Percentiles rank a stretch among this genome's conserved stretches.
Evolutionary conservation across 2,113 vertebrate species (phyloP).

Genomic region (Speoplatyrhinus poulsoni): DNA sequence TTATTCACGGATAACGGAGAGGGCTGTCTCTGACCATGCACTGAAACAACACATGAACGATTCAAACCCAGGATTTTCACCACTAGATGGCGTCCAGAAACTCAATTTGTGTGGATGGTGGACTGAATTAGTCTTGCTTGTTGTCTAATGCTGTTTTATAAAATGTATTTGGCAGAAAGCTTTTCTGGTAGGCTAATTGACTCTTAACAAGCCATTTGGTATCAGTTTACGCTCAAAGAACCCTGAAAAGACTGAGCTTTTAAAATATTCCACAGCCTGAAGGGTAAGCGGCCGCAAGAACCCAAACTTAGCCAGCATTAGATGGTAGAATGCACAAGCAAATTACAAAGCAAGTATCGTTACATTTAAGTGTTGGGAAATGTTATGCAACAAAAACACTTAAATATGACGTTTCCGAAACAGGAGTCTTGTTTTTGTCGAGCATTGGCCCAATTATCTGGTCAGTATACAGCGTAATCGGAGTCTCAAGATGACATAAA

Average conservation of each 20-base stretch:
- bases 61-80: conserved; percentile 7
- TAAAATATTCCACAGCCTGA: conserved; percentile 26
- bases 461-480: conserved; percentile 73
- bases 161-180: conserved; percentile 2
- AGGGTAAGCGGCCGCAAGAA: conserved; percentile 33
- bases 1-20: no score
- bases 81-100: conserved; percentile 63
- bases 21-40: no score
- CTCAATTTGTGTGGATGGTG: conserved; percentile 8
- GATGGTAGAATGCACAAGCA: conserved; percentile 15
- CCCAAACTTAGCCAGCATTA: conserved; percentile 27
- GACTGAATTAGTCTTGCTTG: no score
- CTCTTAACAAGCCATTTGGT: conserved; percentile 45
- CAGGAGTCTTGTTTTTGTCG: conserved; percentile 65
- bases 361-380: conserved; percentile 34
- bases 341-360: conserved; percentile 17
- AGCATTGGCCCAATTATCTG: conserved; percentile 62
- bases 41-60: no score
- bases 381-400: conserved; percentile 26
- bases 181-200: conserved; percentile 32
- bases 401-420: conserved; percentile 35
- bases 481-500: conserved; percentile 72
- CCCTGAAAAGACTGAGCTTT: conserved; percentile 21
- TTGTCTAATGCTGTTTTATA: conserved; percentile 6
- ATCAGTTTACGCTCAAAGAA: conserved; percentile 33